Conservation (phyloP, 2,888 invertebrate genomes). For the Parascotia fuliginaria region DNA sequence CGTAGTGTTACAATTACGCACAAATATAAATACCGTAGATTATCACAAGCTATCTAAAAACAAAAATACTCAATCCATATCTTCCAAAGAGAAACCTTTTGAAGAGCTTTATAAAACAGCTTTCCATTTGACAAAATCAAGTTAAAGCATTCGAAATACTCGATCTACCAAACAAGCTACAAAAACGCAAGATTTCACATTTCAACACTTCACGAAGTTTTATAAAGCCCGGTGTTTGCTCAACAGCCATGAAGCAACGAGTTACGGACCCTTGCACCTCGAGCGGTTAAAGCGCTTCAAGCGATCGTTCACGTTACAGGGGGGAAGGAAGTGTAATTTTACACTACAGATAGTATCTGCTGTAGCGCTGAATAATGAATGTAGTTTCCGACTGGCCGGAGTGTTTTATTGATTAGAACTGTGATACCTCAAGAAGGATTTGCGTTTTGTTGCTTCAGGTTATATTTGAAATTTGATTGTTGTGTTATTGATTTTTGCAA, state of each 20-base stretch:
- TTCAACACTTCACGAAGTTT: conserved; percentile 43
- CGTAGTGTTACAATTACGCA: too few species aligned
- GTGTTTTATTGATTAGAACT: conserved; percentile 52
- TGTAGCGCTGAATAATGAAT: conserved; percentile 60
- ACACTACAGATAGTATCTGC: conserved; percentile 62
- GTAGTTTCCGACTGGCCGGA: conserved; percentile 50
- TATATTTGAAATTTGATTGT: conserved; percentile 1
- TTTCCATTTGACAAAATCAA: not conserved
- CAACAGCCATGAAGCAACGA: conserved; percentile 47
- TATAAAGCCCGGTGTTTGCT: conserved; percentile 47
- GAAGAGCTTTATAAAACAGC: not conserved
- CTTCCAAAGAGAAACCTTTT: not conserved
- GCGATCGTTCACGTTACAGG: conserved; percentile 42
- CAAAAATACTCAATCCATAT: not conserved
- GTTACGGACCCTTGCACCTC: conserved; percentile 50
- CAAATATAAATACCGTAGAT: too few species aligned
- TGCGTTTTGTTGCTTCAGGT: conserved; percentile 19
- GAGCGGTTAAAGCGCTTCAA: conserved; percentile 35
- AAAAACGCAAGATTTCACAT: conserved; percentile 39
- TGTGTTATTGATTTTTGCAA: too few species aligned
- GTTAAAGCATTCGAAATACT: not conserved
- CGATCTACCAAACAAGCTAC: conserved; percentile 6
- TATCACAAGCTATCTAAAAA: not conserved
- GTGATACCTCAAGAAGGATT: conserved; percentile 30
- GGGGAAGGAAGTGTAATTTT: conserved; percentile 64